These are phyloP conservation scores for Mantis religiosa DNA, from an alignment of 2,888 invertebrate species.

Conservation along the genomic window DNA sequence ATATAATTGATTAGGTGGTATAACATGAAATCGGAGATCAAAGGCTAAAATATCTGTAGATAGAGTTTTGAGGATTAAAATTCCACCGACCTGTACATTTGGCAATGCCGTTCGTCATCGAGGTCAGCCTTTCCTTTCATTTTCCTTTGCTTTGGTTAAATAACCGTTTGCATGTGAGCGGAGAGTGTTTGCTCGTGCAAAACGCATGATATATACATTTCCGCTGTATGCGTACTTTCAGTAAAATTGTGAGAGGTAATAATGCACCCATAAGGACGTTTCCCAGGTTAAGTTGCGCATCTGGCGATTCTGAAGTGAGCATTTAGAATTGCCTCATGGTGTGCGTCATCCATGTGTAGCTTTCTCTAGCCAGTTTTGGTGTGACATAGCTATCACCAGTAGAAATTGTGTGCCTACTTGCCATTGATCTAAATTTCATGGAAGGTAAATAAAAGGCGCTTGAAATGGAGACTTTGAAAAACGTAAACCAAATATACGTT, in stretches of 20 bases:
- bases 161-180: not conserved
- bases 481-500: no score
- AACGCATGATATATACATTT: not conserved
- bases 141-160: not conserved
- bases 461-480: no score
- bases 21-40: not conserved
- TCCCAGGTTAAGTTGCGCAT: not conserved
- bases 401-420: no score
- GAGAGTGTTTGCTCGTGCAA: not conserved
- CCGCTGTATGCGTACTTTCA: not conserved
- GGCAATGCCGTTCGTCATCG: not conserved
- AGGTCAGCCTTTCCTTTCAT: not conserved
- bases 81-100: not conserved
- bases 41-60: not conserved
- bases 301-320: not conserved
- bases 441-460: no score
- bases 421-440: no score
- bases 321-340: not conserved
- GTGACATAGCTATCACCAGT: not conserved
- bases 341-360: not conserved
- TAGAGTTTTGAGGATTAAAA: not conserved
- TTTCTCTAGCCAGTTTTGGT: not conserved
- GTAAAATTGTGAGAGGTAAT: not conserved
- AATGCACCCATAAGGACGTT: not conserved
- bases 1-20: no score